phyloP scores from a whole-genome alignment of 2,797 vertebrate genomes.

The Malurus leucopterus region DNA sequence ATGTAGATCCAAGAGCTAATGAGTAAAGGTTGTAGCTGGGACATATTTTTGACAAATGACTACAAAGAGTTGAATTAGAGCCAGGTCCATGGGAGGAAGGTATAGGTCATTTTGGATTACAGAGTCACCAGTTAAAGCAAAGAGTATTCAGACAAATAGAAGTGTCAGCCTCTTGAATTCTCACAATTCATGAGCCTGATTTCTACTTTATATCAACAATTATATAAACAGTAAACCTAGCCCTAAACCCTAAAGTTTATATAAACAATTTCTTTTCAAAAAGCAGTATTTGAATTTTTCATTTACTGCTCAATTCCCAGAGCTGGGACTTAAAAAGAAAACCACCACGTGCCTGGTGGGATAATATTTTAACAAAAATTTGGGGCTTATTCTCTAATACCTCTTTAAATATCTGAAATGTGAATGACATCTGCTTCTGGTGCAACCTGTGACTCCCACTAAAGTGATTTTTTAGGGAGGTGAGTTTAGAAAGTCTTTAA shows the following conservation, averaged over 20 bases:
- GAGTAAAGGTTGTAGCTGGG: not conserved
- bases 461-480: not conserved
- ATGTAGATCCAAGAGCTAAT: not conserved
- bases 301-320: not conserved
- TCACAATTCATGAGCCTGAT: not conserved
- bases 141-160: not conserved
- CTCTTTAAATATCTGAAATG: not conserved
- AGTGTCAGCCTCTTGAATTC: not conserved
- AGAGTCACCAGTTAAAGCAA: not conserved
- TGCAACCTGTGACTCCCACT: not conserved
- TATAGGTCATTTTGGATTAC: not conserved
- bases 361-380: not conserved
- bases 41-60: not conserved
- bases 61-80: not conserved
- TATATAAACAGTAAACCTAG: not conserved
- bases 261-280: not conserved
- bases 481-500: not conserved
- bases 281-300: not conserved
- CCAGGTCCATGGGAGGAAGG: not conserved
- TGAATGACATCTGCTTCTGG: not conserved
- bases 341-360: not conserved
- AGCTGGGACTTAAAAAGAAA: not conserved
- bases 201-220: not conserved
- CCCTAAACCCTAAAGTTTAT: not conserved
- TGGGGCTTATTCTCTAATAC: not conserved